phyloP scores from a whole-genome alignment of 2,113 vertebrate species.

The Lophotis ruficrista region DNA sequence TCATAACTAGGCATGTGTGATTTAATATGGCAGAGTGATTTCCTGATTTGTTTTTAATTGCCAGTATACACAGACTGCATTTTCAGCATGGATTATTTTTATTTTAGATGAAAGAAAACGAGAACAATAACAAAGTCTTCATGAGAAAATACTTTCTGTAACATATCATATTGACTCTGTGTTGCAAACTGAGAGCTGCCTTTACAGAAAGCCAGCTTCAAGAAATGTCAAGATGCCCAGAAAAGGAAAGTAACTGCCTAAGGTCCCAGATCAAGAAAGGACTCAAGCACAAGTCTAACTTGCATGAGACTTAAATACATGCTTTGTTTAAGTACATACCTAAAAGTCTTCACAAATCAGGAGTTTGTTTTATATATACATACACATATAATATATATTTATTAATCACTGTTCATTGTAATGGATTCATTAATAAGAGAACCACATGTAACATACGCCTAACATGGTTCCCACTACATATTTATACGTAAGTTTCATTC shows the following conservation, averaged over 20 bases:
- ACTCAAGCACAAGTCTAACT: neutral
- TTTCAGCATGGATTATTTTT: slow-evolving; percentile 61
- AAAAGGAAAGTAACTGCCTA: slow-evolving; percentile 8
- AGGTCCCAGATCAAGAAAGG: neutral
- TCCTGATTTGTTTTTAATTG: slow-evolving; percentile 61
- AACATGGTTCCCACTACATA: neutral
- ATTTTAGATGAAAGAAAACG: slow-evolving; percentile 53
- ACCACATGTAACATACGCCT: neutral
- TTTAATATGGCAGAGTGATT: slow-evolving; percentile 51
- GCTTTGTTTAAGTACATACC: neutral
- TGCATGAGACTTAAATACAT: neutral
- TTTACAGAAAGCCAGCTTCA: neutral
- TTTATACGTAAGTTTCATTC: neutral
- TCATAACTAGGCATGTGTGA: slow-evolving; percentile 44
- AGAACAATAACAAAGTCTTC: slow-evolving; percentile 29
- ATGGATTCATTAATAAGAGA: neutral
- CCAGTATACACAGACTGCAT: slow-evolving; percentile 19
- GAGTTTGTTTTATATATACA: neutral
- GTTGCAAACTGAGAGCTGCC: neutral
- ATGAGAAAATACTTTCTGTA: slow-evolving; percentile 27
- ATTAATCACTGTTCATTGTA: neutral
- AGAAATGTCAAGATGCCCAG: neutral
- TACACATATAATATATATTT: neutral
- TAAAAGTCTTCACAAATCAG: neutral
- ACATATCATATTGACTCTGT: neutral